Conservation (phyloP, 2,888 invertebrate genomes). For the Opisthograptis luteolata region DNA sequence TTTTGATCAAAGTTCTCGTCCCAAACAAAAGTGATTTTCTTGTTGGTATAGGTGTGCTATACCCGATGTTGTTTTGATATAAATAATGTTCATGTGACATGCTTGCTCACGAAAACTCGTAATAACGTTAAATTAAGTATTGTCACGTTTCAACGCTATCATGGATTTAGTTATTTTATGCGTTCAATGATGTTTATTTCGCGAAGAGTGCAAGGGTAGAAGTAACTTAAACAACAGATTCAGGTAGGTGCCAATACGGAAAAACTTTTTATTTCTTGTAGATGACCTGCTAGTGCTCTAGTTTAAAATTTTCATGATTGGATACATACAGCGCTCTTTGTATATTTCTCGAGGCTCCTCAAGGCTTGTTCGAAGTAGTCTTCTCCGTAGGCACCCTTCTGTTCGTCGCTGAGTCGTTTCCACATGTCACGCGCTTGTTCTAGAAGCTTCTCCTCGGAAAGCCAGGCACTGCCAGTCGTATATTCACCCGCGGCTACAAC, state of each 20-base stretch:
- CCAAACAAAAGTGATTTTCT: slow-evolving; percentile 10
- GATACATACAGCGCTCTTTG: slow-evolving; percentile 86
- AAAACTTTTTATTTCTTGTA: too few species aligned
- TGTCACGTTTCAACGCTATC: slow-evolving; percentile 43
- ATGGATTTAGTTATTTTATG: slow-evolving; percentile 1
- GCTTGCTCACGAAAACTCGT: slow-evolving; percentile 23
- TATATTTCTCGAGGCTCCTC: slow-evolving; percentile 91
- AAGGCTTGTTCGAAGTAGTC: slow-evolving; percentile 93
- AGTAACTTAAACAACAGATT: too few species aligned
- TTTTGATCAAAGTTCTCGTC: slow-evolving; percentile 21
- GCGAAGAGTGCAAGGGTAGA: too few species aligned
- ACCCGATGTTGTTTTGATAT: slow-evolving; percentile 12
- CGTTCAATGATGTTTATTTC: too few species aligned
- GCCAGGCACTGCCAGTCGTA: slow-evolving; percentile 91
- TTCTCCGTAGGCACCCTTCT: slow-evolving; percentile 90
- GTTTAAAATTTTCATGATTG: not conserved
- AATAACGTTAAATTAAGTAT: slow-evolving; percentile 37
- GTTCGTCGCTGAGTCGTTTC: slow-evolving; percentile 91
- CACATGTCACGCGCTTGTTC: slow-evolving; percentile 93
- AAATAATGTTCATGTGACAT: slow-evolving; percentile 9
- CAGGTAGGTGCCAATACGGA: too few species aligned
- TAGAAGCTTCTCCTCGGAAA: slow-evolving; percentile 87
- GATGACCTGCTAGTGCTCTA: too few species aligned
- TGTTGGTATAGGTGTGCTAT: not conserved
- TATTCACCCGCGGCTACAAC: slow-evolving; percentile 94